Conservation (phyloP, 1,140 invertebrate species). For the Aphis gossypii region DNA sequence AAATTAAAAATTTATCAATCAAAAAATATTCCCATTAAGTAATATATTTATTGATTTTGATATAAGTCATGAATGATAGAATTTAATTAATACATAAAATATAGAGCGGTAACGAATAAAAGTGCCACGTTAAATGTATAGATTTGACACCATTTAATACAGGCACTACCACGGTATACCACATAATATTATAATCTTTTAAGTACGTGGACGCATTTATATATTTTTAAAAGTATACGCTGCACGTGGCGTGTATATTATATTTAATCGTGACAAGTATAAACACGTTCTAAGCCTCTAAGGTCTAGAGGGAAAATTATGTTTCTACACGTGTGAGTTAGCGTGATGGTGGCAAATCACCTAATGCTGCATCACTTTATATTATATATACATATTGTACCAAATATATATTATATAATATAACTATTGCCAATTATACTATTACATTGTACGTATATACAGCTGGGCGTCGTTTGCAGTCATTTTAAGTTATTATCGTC, state of each 20-base stretch:
- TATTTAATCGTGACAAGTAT: constrained; percentile 7
- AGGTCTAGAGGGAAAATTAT: neutral
- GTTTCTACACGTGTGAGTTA: neutral
- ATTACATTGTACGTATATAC: neutral
- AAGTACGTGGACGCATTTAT: neutral
- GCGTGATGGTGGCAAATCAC: neutral
- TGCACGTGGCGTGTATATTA: neutral
- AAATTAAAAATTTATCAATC: too few relatives aligned
- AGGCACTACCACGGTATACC: neutral
- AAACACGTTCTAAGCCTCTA: neutral
- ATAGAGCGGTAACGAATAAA: too few relatives aligned
- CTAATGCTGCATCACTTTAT: neutral
- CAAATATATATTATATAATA: constrained; percentile 1
- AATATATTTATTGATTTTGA: too few relatives aligned
- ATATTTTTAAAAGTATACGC: neutral
- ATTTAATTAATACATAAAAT: too few relatives aligned
- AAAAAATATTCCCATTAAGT: too few relatives aligned
- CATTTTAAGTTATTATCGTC: neutral
- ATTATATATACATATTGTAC: neutral
- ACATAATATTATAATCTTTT: neutral
- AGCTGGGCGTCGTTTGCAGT: neutral
- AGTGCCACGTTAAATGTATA: too few relatives aligned
- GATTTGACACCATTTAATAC: neutral
- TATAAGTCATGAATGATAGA: too few relatives aligned
- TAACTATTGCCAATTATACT: neutral